phyloP scores from a whole-genome alignment of 92 coral and sea anemone genomes.

The Scolanthus callimorphus region DNA sequence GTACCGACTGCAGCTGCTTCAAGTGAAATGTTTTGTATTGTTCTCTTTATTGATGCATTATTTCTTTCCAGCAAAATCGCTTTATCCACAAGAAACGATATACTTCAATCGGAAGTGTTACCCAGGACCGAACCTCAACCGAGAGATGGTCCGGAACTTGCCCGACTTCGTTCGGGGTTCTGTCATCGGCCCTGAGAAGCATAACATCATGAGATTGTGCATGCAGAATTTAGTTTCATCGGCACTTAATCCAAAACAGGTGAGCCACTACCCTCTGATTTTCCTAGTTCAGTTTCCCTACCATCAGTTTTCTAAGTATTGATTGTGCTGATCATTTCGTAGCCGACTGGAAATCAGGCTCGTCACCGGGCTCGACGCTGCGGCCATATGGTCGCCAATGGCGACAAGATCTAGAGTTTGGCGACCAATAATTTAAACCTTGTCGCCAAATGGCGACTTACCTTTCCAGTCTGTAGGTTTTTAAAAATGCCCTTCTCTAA shows the following conservation, averaged over 20 bases:
- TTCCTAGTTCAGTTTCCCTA: too few relatives aligned
- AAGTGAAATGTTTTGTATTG: background rate
- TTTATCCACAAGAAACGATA: slow-evolving; percentile 87
- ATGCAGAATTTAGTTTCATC: slow-evolving; percentile 90
- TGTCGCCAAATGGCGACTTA: too few relatives aligned
- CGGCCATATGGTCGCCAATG: too few relatives aligned
- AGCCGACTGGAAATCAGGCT: too few relatives aligned
- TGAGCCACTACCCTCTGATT: slow-evolving; percentile 1
- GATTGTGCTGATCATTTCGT: too few relatives aligned
- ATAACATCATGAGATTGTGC: slow-evolving; percentile 94
- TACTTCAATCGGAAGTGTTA: slow-evolving; percentile 89
- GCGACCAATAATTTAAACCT: too few relatives aligned
- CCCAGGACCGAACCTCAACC: slow-evolving; percentile 88
- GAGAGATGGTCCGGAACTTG: slow-evolving; percentile 80
- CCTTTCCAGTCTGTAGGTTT: too few relatives aligned
- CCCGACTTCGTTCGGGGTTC: slow-evolving; percentile 94
- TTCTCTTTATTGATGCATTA: background rate
- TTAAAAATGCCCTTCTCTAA: too few relatives aligned
- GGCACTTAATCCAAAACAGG: slow-evolving; percentile 87
- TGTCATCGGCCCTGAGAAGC: slow-evolving; percentile 95
- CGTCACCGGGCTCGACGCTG: too few relatives aligned
- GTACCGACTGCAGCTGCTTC: slow-evolving; percentile 10
- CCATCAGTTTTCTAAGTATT: too few relatives aligned
- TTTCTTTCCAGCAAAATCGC: slow-evolving; percentile 62
- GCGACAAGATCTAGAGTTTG: too few relatives aligned